Evolutionary conservation across 2,113 vertebrate genomes (phyloP).

Genomic region (Dicerorhinus sumatrensis): DNA sequence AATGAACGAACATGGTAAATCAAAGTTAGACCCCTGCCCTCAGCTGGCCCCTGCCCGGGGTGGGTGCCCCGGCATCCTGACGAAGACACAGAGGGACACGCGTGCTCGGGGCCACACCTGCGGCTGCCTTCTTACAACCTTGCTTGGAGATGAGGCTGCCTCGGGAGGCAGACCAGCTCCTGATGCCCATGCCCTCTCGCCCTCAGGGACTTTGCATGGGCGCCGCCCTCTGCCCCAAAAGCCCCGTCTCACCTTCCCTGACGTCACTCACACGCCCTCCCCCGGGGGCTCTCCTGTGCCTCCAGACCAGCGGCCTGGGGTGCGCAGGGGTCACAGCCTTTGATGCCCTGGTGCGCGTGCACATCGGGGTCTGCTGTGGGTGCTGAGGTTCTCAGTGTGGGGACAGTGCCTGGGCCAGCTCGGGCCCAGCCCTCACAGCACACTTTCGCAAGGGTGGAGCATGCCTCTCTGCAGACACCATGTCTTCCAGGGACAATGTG

Average conservation of each 20-base stretch:
- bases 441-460: fast-evolving
- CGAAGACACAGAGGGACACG: neutral
- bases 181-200: fast-evolving
- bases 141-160: neutral
- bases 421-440: neutral
- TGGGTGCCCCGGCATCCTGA: fast-evolving
- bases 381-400: neutral
- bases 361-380: neutral
- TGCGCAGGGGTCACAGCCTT: neutral
- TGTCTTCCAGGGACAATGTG: neutral
- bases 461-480: neutral
- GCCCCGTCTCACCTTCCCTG: neutral
- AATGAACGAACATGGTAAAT: fast-evolving
- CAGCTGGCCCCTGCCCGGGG: fast-evolving
- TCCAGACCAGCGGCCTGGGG: neutral
- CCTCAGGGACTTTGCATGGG: fast-evolving
- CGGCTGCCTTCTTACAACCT: neutral
- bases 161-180: neutral
- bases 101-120: neutral
- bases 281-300: neutral
- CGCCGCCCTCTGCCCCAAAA: neutral
- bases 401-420: neutral
- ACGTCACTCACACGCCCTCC: neutral
- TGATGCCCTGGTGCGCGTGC: fast-evolving
- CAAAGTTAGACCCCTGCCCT: too few relatives aligned